Conservation (phyloP, 2,113 vertebrate species). For the Paralichthys olivaceus region DNA sequence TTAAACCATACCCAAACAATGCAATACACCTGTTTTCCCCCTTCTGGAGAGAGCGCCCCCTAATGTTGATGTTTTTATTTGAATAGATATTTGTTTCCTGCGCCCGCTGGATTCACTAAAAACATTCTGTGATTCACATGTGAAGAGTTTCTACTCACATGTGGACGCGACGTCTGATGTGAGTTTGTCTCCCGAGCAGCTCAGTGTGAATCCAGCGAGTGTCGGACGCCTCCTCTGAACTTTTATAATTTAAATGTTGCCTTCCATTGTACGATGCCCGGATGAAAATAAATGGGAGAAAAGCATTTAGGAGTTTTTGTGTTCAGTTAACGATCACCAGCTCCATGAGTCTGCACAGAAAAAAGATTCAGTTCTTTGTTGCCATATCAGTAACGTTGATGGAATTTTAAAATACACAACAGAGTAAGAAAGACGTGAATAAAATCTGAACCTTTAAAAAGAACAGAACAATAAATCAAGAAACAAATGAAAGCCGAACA, state of each 20-base stretch:
- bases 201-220: slow-evolving; percentile 58
- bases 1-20: slow-evolving; percentile 63
- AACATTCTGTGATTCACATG: background rate
- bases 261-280: slow-evolving; percentile 80
- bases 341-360: no score
- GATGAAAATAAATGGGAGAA: slow-evolving; percentile 80
- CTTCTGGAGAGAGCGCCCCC: slow-evolving; percentile 53
- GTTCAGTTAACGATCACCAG: no score
- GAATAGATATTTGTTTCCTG: slow-evolving; percentile 64
- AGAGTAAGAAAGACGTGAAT: background rate
- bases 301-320: slow-evolving; percentile 41
- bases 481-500: no score
- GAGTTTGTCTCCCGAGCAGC: slow-evolving; percentile 15
- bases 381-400: background rate
- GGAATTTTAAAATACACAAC: background rate
- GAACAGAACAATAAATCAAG: no score
- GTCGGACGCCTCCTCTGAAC: slow-evolving; percentile 60
- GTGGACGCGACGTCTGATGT: background rate
- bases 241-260: slow-evolving; percentile 84
- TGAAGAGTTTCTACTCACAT: slow-evolving; percentile 6
- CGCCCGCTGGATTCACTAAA: slow-evolving; percentile 59
- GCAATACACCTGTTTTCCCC: slow-evolving; percentile 64
- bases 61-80: slow-evolving; percentile 49
- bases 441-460: no score
- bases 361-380: no score